Evolutionary conservation across 2,797 vertebrate species (phyloP), one percentile per base, ranked within the genome.

Genomic region (Lepus townsendii): DNA sequence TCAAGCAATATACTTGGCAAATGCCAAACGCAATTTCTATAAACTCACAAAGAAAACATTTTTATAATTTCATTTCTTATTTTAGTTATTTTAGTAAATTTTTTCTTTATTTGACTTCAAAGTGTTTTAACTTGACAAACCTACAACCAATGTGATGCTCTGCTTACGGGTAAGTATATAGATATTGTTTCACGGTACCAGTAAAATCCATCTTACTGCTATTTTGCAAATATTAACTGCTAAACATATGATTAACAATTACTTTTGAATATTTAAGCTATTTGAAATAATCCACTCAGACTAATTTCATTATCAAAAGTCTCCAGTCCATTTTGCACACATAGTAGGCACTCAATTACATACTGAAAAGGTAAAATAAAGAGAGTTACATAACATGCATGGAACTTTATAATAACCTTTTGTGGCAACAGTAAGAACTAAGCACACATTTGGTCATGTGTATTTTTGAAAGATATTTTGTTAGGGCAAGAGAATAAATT

Each of bases 1-100:
- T 90, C 57, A 91, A 91, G 38, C 11, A 82, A 30, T 88, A 9
- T n/a, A 77, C 76, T 42, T 73, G 20, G 52, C 20, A 90, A 77
- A 78, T 92, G 30, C 7, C 54, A 73, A 78, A 90, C 6, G 79
- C 2, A 88, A 83, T 72, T 90, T 96, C 42, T 68, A 65, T 62
- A 93, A 83, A 91, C 80, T 93, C 60, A 90, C 30, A 88, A 93
- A 91, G 12, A 8, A 93, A 50, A 72, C 5, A 42, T 84, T 60
- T 35, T 71, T 90, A 20, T 63, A 42, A 84, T 80, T 96, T 85
- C 42, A 83, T 22, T 82, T 93, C 6, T 75, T 93, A 76, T 79
- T 84, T 95, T 77, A 93, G 92, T 75, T 93, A 76, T 79, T 88
- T 95, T 73, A 93, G 92, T 78, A 78, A 80, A 35, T 42, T 76